Conservation (phyloP, 2,113 vertebrate genomes). For the Onychostruthus taczanowskii region DNA sequence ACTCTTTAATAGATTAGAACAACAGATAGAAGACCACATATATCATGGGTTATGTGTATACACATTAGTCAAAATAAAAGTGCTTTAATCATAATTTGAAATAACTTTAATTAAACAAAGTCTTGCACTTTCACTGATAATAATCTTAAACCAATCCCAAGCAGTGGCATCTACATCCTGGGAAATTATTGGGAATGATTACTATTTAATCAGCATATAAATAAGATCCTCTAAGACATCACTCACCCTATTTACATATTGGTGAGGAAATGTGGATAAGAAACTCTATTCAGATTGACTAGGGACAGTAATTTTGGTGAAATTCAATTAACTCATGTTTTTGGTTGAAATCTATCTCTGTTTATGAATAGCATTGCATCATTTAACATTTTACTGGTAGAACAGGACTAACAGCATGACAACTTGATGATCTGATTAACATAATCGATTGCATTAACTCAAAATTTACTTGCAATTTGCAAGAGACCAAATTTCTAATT, state of each 20-base stretch:
- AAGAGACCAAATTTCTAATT: not conserved
- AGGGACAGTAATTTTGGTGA: not conserved
- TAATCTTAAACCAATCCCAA: not conserved
- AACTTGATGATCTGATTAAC: not conserved
- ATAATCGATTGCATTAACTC: not conserved
- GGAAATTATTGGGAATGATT: not conserved
- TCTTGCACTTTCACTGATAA: not conserved
- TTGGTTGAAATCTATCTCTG: not conserved
- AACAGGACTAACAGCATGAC: not conserved
- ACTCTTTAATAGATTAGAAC: not conserved
- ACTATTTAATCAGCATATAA: not conserved
- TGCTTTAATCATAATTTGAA: not conserved
- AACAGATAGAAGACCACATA: not conserved
- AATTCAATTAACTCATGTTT: not conserved
- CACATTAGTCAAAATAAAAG: not conserved
- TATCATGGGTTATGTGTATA: not conserved
- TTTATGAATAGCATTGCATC: not conserved
- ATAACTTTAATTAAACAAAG: slow-evolving; percentile 1
- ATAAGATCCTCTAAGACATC: not conserved
- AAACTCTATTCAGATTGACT: not conserved
- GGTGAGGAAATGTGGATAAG: not conserved
- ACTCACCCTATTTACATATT: not conserved
- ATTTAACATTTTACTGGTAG: not conserved
- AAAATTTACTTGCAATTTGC: not conserved
- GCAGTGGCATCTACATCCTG: not conserved